phyloP scores from a whole-genome alignment of 2,113 vertebrate genomes.

The Hepsetus odoe region DNA sequence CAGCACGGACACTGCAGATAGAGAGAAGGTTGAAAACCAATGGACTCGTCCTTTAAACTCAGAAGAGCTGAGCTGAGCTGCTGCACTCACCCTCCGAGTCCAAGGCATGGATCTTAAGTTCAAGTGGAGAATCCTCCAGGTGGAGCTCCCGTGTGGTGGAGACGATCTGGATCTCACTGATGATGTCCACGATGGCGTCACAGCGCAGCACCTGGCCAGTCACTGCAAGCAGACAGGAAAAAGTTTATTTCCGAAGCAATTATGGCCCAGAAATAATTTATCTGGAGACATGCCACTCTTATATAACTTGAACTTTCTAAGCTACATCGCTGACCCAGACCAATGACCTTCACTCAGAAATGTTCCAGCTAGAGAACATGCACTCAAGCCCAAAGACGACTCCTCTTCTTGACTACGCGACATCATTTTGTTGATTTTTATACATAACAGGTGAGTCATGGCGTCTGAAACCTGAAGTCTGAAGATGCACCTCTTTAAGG shows the following conservation, averaged over 20 bases:
- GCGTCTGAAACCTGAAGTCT: no score
- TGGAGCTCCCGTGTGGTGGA: slow-evolving; percentile 96
- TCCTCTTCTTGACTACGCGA: no score
- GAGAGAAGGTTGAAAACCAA: neutral
- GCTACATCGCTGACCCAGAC: no score
- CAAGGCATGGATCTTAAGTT: slow-evolving; percentile 88
- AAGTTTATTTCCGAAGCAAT: neutral
- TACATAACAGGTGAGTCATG: no score
- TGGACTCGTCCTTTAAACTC: neutral
- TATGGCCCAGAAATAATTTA: neutral
- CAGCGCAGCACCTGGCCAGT: slow-evolving; percentile 92
- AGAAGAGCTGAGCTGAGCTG: neutral
- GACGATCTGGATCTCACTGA: slow-evolving; percentile 88
- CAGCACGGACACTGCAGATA: neutral
- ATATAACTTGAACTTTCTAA: neutral
- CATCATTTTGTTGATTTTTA: no score
- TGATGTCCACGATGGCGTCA: slow-evolving; percentile 92
- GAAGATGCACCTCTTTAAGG: no score
- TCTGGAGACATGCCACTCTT: no score
- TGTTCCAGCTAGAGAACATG: no score
- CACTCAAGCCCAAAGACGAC: no score
- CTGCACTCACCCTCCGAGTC: slow-evolving; percentile 89
- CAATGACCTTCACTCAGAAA: no score
- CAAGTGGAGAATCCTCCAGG: slow-evolving; percentile 91
- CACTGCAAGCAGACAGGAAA: slow-evolving; percentile 68